Conservation (phyloP, 2,888 invertebrate species). For the Dryobotodes eremita region DNA sequence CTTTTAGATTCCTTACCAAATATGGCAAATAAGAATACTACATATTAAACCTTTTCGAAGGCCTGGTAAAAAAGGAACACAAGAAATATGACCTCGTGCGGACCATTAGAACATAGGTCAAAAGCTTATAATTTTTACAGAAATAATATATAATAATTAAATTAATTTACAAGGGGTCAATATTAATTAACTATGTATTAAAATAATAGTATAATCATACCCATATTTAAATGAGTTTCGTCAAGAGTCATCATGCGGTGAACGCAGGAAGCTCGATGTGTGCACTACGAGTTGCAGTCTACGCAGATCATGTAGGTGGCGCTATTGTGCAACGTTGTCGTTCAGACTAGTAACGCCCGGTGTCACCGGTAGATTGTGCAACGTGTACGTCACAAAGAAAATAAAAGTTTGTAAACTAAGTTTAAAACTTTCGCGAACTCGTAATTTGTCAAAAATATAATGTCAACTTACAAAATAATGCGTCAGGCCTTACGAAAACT, state of each 20-base stretch:
- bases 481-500: slow-evolving; percentile 40
- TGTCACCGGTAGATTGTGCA: slow-evolving; percentile 44
- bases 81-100: slow-evolving; percentile 9
- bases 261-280: slow-evolving; percentile 10
- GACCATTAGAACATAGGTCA: slow-evolving; percentile 1
- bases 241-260: slow-evolving; percentile 44
- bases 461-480: slow-evolving; percentile 5
- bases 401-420: slow-evolving; percentile 40
- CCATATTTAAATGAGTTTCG: slow-evolving; percentile 4
- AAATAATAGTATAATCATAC: neutral
- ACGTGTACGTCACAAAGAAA: slow-evolving; percentile 10
- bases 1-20: slow-evolving; percentile 49
- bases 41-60: slow-evolving; percentile 13
- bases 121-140: slow-evolving; percentile 24
- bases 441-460: slow-evolving; percentile 7
- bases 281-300: slow-evolving; percentile 22
- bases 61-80: slow-evolving; percentile 19
- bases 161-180: slow-evolving; percentile 24
- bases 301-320: slow-evolving; percentile 32
- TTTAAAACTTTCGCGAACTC: slow-evolving; percentile 22
- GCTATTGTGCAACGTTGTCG: slow-evolving; percentile 30
- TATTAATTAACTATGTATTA: slow-evolving; percentile 21
- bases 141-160: slow-evolving; percentile 6
- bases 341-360: slow-evolving; percentile 55
- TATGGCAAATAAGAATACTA: slow-evolving; percentile 51